Conservation (phyloP, 2,113 vertebrate species). For the Ophthalmotilapia sp. region DNA sequence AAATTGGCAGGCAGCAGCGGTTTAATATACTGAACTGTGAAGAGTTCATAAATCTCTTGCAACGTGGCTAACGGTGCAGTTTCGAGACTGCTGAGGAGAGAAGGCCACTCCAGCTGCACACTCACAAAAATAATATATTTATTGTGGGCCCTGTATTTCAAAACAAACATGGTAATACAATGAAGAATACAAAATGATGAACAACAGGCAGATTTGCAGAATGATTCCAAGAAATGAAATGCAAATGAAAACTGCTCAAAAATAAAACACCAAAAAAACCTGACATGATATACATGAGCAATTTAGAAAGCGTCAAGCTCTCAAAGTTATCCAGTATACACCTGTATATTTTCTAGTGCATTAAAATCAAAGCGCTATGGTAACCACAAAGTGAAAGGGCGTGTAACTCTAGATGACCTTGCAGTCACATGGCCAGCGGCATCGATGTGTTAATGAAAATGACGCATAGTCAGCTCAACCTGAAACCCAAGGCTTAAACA, state of each 20-base stretch:
- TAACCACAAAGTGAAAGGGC: not conserved
- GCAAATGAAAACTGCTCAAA: not conserved
- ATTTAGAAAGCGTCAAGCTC: not conserved
- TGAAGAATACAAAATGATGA: not conserved
- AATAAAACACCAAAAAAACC: not conserved
- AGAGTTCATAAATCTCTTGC: slow-evolving; percentile 66
- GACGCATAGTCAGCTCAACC: slow-evolving; percentile 25
- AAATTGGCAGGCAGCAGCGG: slow-evolving; percentile 61
- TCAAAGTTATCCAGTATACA: not conserved
- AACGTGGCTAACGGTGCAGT: slow-evolving; percentile 36
- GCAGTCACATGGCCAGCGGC: slow-evolving; percentile 27
- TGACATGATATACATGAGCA: not conserved
- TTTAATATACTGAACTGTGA: slow-evolving; percentile 66
- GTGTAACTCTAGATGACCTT: slow-evolving; percentile 45
- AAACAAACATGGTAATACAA: not conserved
- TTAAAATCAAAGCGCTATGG: slow-evolving; percentile 4
- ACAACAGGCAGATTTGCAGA: not conserved
- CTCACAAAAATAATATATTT: not conserved
- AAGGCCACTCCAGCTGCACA: not conserved
- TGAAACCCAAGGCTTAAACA: slow-evolving; percentile 55
- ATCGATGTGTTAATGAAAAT: slow-evolving; percentile 55
- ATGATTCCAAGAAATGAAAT: not conserved
- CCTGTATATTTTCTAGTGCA: not conserved
- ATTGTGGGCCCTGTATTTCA: not conserved
- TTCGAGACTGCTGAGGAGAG: slow-evolving; percentile 4